Percentiles rank a stretch among this genome's conserved stretches.
Conservation (phyloP, 2,113 vertebrate genomes). For the human (Homo sapiens) region GRCh38 chr18:7726001-7726500, state of each 20-base stretch:
- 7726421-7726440: neutral
- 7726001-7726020: no score
- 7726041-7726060: no score
- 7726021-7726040: no score
- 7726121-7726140: no score
- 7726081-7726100: no score
- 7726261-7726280: neutral
- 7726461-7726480: neutral
- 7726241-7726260: neutral
- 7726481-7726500: neutral
- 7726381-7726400: neutral
- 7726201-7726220: neutral
- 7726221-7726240: neutral
- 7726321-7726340: neutral
- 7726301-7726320: neutral
- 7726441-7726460: neutral
- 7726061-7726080: no score
- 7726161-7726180: no score
- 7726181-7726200: no score
- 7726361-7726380: neutral
- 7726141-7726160: no score
- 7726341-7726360: constrained; percentile 14
- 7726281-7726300: neutral
- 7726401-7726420: neutral
- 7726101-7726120: no score